Evolutionary conservation across 2,113 vertebrate species (phyloP), one percentile per base, ranked within the genome.

Genomic region (Macrotus californicus): DNA sequence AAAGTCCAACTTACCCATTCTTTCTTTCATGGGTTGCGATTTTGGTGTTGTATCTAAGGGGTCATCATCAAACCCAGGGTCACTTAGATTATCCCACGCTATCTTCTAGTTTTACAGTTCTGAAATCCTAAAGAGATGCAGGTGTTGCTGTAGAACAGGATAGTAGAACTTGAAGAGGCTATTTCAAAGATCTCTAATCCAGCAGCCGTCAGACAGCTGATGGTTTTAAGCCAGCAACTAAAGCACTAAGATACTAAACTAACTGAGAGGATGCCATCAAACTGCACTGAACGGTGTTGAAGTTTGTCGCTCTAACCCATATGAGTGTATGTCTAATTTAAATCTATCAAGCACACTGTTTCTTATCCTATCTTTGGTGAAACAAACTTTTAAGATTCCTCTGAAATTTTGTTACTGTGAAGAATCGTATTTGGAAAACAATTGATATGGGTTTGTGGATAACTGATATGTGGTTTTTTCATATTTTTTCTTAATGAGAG

Each of bases 181-280:
- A 29, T 85, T 92, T 86, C 72, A 95, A 96, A 89, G 52, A 81
- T 79, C 52, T 89, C 73, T 29, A 59, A 48, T 67, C 26, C 24
- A 77, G 36, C 43, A 81, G 43, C 59, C 59, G 80, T 85, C 21
- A 73, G 52, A 88, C 15, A 85, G 46, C 7, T 86, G 43, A 59
- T 52, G 39, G 29, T 70, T 94, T 87, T 43, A 88, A 86, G 34
- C 22, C 21, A 89, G 29, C 43, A 94, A 94, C 34, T 91, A 76
- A 72, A 90, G 73, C 73, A 93, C 88, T 88, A 70, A 75, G 46
- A 61, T 59, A 67, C 16, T 83, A 94, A 91, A 91, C 76, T 66
- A 52, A 36, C 73, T 39, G 72, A 93, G 10, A 80, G 5, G 18
- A 48, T 48, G 52, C 59, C n/a, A 80, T 31, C 61, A 50, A 95